A percentile compares a stretch with the other conserved stretches of the same genome.
Evolutionary conservation across 2,797 vertebrate species (phyloP).

Genomic region (Enteromius viviparus): DNA sequence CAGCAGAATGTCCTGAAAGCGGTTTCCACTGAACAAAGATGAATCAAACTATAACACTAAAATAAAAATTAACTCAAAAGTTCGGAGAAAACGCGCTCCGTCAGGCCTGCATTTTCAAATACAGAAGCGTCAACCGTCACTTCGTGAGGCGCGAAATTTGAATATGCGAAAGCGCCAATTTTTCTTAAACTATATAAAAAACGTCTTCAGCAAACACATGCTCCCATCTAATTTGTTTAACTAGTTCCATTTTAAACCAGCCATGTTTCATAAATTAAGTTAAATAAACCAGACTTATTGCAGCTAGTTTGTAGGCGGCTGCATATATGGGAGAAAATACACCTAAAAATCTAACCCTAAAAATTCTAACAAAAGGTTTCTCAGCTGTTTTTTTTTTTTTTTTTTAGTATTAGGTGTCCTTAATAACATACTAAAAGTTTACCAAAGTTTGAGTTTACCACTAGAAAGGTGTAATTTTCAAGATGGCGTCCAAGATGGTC

Average conservation of each 20-base stretch:
- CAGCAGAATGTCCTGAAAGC: neutral
- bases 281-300: no score
- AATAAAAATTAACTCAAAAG: neutral
- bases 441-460: neutral
- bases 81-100: no score
- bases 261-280: no score
- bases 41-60: neutral
- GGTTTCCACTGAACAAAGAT: neutral
- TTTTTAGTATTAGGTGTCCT: neutral
- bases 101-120: neutral
- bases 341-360: no score
- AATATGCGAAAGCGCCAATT: neutral
- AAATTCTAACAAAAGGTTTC: no score
- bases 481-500: neutral
- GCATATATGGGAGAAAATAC: no score
- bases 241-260: neutral
- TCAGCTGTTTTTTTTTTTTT: no score
- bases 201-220: neutral
- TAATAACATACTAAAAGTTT: neutral
- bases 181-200: neutral
- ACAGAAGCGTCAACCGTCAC: neutral
- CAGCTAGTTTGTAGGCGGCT: no score
- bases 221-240: neutral
- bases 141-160: neutral
- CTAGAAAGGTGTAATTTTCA: neutral